phyloP scores from a whole-genome alignment of 2,797 vertebrate genomes.

The Crocidura indochinensis region DNA sequence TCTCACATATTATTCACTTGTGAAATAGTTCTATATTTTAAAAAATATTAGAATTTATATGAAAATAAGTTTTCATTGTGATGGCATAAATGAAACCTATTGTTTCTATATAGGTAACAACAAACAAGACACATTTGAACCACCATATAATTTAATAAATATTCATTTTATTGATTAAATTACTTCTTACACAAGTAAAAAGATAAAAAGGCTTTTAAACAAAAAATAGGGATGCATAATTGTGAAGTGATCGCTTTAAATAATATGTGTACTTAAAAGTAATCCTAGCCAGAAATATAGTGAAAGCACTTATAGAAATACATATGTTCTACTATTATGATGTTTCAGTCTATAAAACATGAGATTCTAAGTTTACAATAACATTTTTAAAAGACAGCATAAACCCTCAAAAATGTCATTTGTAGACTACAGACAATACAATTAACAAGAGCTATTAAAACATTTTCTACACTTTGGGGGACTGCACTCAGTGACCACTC shows the following conservation, averaged over 20 bases:
- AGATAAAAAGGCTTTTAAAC: conserved; percentile 74
- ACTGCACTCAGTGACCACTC: too few relatives aligned
- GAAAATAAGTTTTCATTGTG: conserved; percentile 75
- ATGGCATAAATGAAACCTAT: conserved; percentile 59
- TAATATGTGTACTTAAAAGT: conserved; percentile 37
- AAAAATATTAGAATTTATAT: not conserved
- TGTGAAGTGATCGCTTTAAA: conserved; percentile 69
- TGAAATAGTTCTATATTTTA: conserved; percentile 59
- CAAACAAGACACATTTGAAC: conserved; percentile 79
- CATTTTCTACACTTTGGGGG: too few relatives aligned
- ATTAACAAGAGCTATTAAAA: conserved; percentile 66
- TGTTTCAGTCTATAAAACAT: not conserved
- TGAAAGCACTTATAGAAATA: not conserved
- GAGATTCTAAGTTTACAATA: conserved; percentile 66
- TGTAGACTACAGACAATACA: conserved; percentile 70
- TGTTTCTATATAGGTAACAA: conserved; percentile 74
- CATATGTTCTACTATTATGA: too few relatives aligned
- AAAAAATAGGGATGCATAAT: conserved; percentile 56
- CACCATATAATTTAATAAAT: conserved; percentile 29
- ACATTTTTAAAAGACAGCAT: conserved; percentile 72
- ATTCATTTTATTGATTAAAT: too few relatives aligned
- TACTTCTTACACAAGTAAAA: not conserved
- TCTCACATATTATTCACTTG: conserved; percentile 55
- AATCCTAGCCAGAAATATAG: conserved; percentile 71
- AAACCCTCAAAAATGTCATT: conserved; percentile 75